Percentiles rank a stretch among this genome's conserved stretches.
These are phyloP conservation scores for Drosophila chauvacae DNA, from an alignment of 1,140 invertebrate genomes.

Conservation along the genomic window DNA sequence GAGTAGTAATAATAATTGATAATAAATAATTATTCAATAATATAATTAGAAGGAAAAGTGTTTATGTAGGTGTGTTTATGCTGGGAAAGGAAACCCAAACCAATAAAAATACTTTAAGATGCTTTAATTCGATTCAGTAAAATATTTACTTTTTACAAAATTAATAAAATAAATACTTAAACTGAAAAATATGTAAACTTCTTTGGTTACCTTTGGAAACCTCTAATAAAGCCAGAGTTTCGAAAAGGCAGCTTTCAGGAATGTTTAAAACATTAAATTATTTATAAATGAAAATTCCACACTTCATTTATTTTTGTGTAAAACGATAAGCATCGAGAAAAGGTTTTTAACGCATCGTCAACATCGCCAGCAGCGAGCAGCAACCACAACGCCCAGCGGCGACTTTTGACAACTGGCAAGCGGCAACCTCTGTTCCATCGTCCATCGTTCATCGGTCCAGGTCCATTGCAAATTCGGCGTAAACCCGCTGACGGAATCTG, in stretches of 20 bases:
- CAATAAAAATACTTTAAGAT: not conserved
- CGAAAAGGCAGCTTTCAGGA: too few relatives aligned
- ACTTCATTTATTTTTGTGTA: not conserved
- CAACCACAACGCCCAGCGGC: slow-evolving; percentile 49
- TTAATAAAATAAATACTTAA: not conserved
- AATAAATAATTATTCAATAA: too few relatives aligned
- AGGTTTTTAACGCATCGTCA: slow-evolving; percentile 61
- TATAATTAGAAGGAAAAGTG: too few relatives aligned
- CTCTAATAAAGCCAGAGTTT: not conserved
- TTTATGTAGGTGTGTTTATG: too few relatives aligned
- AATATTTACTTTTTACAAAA: not conserved
- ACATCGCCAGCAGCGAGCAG: slow-evolving; percentile 44
- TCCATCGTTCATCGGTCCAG: slow-evolving; percentile 14
- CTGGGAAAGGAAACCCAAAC: not conserved
- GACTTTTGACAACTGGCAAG: slow-evolving; percentile 59
- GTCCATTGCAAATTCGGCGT: slow-evolving; percentile 63
- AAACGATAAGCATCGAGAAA: slow-evolving; percentile 49
- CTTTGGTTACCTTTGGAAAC: too few relatives aligned
- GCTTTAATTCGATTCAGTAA: not conserved
- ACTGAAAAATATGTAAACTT: too few relatives aligned
- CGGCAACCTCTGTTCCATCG: slow-evolving; percentile 9
- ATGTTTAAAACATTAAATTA: too few relatives aligned
- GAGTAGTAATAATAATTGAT: too few relatives aligned
- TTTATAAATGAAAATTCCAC: not conserved
- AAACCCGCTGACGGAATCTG: slow-evolving; percentile 53